Base-by-base conservation (phyloP, 2,888 invertebrate genomes). In the Leuctra nigra region DNA sequence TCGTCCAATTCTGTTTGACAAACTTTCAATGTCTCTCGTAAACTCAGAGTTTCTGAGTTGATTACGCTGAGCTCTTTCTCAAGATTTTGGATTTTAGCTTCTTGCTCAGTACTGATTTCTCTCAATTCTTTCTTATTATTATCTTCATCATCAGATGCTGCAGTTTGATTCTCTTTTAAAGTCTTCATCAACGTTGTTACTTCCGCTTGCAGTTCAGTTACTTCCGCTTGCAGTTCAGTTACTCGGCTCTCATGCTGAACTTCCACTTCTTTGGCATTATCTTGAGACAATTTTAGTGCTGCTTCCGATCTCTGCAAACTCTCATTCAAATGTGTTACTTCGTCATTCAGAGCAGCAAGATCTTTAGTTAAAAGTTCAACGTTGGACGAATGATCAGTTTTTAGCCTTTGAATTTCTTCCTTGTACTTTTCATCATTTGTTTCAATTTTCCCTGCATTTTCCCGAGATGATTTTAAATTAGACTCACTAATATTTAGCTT, bases 141-240 rank as follows among this genome's bases (percentile, higher is more conserved):
- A 14, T 33, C 22, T 25, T 35, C 33, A 16, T 25, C 14, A n/a
- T 52, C 33, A 4, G 22, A 35, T 16, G 20, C 52, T 29, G 25
- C 33, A n/a, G 14, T 35, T 33, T 52, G 33, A 6, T 33, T 7
- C 39, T 39, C 39, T n/a, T 39, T 20, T 7, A 18, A 16, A 6
- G 20, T 16, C 39, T 14, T 39, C 4, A 20, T 39, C 39, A 39
- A 13, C 1, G 23, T 13, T 36, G 24, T 47, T 22, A 35, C n/a
- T n/a, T n/a, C n/a, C 22, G 53, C 57, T 7, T 14, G 16, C 22
- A 38, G 53, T 38, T 54, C 36, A 24, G 13, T 13, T 20, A 54
- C 16, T n/a, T 44, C 54, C 25, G 38, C 47, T 33, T 57, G 36
- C 23, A 57, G 29, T 25, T 52, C 36, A 33, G 11, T 18, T 25